These are phyloP conservation scores for Drosophila bipectinata DNA, from an alignment of 1,140 invertebrate species.

Conservation along the genomic window DNA sequence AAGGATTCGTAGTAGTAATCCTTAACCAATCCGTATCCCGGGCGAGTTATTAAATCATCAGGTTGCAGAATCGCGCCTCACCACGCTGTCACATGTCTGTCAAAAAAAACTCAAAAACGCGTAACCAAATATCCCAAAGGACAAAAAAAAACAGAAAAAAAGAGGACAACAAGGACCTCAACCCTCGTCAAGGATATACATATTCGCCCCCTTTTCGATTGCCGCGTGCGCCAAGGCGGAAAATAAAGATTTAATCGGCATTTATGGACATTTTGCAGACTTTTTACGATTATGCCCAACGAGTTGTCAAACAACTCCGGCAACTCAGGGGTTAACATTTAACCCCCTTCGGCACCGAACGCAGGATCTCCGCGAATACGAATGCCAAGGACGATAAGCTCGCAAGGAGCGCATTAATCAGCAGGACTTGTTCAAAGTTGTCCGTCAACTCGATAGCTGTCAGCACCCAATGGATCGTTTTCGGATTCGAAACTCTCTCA, in stretches of 20 bases:
- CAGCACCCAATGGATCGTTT: conserved; percentile 6
- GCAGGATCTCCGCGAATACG: not conserved
- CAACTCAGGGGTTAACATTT: conserved; percentile 1
- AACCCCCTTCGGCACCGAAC: not conserved
- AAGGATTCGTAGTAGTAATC: conserved; percentile 15
- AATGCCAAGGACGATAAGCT: conserved; percentile 10
- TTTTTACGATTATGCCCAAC: conserved; percentile 61
- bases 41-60: conserved; percentile 77
- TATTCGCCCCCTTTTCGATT: conserved; percentile 5
- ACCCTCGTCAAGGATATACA: conserved; percentile 16
- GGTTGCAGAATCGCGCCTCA: conserved; percentile 66
- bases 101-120: conserved; percentile 46
- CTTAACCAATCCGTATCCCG: conserved; percentile 47
- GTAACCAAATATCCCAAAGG: conserved; percentile 61
- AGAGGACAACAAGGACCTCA: conserved; percentile 9
- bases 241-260: conserved; percentile 80
- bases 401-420: conserved; percentile 40
- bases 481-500: not conserved
- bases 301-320: conserved; percentile 47
- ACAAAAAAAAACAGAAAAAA: not conserved
- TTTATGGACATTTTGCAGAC: conserved; percentile 56
- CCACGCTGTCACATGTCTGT: conserved; percentile 71
- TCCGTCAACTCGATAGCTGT: conserved; percentile 39
- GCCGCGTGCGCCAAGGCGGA: conserved; percentile 65
- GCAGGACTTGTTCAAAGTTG: conserved; percentile 36